Percentiles rank a stretch among this genome's conserved stretches.
phyloP scores from a whole-genome alignment of 1,140 invertebrate species.

The Drosophila funebris region DNA sequence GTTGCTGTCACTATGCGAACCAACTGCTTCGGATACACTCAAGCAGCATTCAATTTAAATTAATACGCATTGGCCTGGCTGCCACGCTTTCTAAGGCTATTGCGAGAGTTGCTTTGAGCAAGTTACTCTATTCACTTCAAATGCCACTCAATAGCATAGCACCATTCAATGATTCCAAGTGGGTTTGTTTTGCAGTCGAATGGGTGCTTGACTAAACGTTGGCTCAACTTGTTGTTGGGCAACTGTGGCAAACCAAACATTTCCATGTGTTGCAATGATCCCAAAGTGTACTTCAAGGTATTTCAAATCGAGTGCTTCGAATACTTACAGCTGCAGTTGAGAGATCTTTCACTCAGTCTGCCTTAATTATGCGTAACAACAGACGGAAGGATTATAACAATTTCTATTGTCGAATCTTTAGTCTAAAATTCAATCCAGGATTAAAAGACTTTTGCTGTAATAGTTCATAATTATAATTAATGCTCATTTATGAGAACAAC shows the following conservation, averaged over 20 bases:
- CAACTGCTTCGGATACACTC: slow-evolving; percentile 29
- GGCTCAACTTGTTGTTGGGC: slow-evolving; percentile 12
- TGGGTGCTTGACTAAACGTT: slow-evolving; percentile 50
- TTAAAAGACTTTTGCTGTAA: background rate
- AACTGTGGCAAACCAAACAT: background rate
- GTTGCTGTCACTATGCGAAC: background rate
- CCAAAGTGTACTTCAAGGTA: background rate
- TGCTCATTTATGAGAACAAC: background rate
- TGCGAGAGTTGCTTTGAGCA: slow-evolving; percentile 38
- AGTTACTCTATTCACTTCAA: slow-evolving; percentile 53
- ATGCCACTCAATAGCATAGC: slow-evolving; percentile 65
- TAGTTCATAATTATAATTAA: background rate
- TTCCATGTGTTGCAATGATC: too few relatives aligned
- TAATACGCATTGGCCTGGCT: slow-evolving; percentile 41
- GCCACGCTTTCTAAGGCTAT: background rate
- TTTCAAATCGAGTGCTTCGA: background rate
- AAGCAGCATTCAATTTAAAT: slow-evolving; percentile 74
- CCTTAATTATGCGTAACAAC: background rate
- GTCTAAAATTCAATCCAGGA: background rate
- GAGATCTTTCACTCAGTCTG: background rate
- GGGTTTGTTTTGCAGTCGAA: slow-evolving; percentile 70
- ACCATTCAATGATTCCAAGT: slow-evolving; percentile 52
- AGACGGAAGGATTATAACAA: background rate
- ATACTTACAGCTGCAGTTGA: background rate
- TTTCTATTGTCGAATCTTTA: background rate